Conservation (phyloP, 2,113 vertebrate genomes). For the Dipodomys merriami region DNA sequence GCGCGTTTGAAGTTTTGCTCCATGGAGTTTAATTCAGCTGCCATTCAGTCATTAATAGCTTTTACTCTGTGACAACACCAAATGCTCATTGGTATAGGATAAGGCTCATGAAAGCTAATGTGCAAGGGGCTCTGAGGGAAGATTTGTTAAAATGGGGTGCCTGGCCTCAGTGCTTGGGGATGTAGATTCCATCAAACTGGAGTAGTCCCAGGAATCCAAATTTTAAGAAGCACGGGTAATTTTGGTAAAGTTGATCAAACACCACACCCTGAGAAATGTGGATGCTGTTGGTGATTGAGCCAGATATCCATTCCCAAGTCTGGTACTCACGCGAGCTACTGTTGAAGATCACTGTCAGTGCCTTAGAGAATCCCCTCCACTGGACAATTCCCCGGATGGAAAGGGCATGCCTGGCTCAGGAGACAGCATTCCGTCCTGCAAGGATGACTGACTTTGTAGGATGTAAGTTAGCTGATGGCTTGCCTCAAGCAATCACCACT, state of each 20-base stretch:
- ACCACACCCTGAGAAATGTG: not conserved
- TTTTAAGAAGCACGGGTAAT: not conserved
- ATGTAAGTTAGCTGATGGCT: not conserved
- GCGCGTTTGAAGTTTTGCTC: not conserved
- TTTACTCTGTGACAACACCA: too few species aligned
- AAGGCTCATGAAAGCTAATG: not conserved
- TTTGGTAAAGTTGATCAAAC: not conserved
- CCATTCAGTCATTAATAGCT: not conserved
- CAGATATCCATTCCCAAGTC: not conserved
- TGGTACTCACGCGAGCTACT: rapidly evolving
- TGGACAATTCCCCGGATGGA: too few species aligned
- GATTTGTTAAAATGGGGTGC: not conserved
- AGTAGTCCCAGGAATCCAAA: not conserved
- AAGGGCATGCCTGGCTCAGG: not conserved
- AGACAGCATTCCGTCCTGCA: not conserved
- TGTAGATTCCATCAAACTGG: not conserved
- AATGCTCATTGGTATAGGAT: too few species aligned
- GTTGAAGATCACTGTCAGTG: too few species aligned
- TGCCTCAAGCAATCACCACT: not conserved
- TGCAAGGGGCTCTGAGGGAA: not conserved
- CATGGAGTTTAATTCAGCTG: not conserved
- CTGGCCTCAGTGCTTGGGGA: not conserved
- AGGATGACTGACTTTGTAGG: not conserved
- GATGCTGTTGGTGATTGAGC: not conserved
- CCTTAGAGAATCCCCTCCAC: not conserved